Base-by-base conservation (phyloP, 2,113 vertebrate species). In the Quiscalus mexicanus region DNA sequence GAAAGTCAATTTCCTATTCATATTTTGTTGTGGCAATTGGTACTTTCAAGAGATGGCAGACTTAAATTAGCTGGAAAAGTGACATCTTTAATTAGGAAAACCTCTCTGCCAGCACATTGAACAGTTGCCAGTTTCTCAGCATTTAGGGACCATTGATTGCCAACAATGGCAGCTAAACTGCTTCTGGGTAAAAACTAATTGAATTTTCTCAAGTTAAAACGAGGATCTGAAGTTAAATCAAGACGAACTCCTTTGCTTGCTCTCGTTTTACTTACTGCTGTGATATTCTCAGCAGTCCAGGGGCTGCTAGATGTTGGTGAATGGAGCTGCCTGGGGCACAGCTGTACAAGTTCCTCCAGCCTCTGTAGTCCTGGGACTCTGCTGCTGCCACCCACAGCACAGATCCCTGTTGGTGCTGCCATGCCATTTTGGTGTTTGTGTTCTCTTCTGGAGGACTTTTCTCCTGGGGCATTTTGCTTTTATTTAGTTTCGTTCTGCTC, bases 31-130 rank as follows among this genome's bases (percentile, higher is more conserved):
- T 93, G 92, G 96, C 93, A 97, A 94, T 95, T 92, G 95, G 95
- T 97, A 85, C 63, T 97, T 95, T 95, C 84, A 95, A 93, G 94
- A 96, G 93, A 97, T 93, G 91, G 96, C 93, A 93, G 95, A 97
- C 95, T 95, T 96, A 94, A 92, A 94, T 97, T 96, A 95, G 82
- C 88, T 96, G 95, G 94, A 96, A 91, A 96, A 97, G 94, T 97
- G 96, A 97, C 97, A 96, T 97, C 95, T 97, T 98, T 96, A 97
- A 97, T 98, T 98, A 98, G 97, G 96, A 97, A 97, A 96, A 93
- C 77, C 93, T 93, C 91, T 92, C 86, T 95, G 95, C 90, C 94
- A 97, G 95, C 91, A 94, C 75, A 70, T 74, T 96, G 93, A 96
- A 96, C 91, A 84, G 89, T 97, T 97, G 95, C 95, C 95, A 97